Evolutionary conservation across 2,888 invertebrate species (phyloP), one percentile per base, ranked within the genome.

Genomic region (Subacronicta megacephala): DNA sequence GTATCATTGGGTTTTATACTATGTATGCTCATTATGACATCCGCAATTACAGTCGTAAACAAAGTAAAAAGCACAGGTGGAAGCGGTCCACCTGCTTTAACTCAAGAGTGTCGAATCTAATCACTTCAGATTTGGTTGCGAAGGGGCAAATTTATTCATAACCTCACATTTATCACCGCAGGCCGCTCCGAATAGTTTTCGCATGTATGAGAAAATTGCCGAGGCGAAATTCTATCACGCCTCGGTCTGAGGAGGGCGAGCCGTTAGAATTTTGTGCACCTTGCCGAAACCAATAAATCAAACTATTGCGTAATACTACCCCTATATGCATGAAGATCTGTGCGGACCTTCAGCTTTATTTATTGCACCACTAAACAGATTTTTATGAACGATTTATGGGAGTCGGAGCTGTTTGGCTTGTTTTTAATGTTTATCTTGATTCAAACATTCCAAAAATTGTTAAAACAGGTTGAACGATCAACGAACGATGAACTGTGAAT

Each of bases 281-380:
- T 93, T 93, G 88, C 89, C 90, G 82, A 87, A 87, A 87, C 87
- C 89, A 83, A 93, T 93, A 93, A 93, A 93, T 93, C 93, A 93
- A 88, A 91, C 89, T 90, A 92, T 92, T 91, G 87, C 90, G 90
- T 91, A 92, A 93, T 90, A 84, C 85, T 81, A 85, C 87, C 84
- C 84, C 83, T 93, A 84, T 92, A 93, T 93, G 93, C 91, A 93
- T 93, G 88, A 81, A 86, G 82, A 86, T 87, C 84, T 78, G 79
- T 77, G 75, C 79, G 80, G 77, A 81, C 86, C 86, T 84, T 82
- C 83, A 80, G 79, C 85, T 85, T 92, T 91, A 92, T 92, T 92
- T 92, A 92, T 92, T 87, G 81, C 86, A 73, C 80, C 76, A 80
- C 84, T 84, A 88, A 90, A 90, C 90, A 86, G 90, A 92, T 91